Evolutionary conservation across 2,797 vertebrate genomes (phyloP), one percentile per base, ranked within the genome.

Genomic region (Hozukius guyotensis): DNA sequence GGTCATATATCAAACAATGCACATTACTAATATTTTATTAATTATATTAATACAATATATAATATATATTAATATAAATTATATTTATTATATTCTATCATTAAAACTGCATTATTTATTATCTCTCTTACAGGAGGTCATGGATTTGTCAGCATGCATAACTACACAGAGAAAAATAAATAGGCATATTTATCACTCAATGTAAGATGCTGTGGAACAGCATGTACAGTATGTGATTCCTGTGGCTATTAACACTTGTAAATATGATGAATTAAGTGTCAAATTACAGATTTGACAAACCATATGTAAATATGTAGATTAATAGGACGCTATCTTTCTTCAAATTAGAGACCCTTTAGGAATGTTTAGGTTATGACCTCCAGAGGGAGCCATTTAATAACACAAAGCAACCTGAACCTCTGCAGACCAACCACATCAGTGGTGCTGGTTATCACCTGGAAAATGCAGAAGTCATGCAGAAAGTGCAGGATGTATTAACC

Each of bases 1-100:
- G 87, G 87, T 93, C 95, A 95, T 96, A 92, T 86, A 96, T 97
- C 95, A 96, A 63, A 67, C 13, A 38, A 49, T 46, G 25, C 56
- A 71, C 10, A 82, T 85, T 75, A 1, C 82, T 94, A 14, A 52
- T 56, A 34, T 69, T 67, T 29, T 25, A 70, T 72, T 42, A 42
- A 6, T 42, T 42, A 42, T 42, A 42, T 42, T 0, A 42, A 42
- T 42, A 42, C 6, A 42, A 42, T 42, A 42, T 42, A 42, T 42
- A 42, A 42, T 42, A 42, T 42, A 42, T 42, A 42, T 42, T 42
- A 42, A 42, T 42, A 42, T 42, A 42, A 42, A 42, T 1, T 16
- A 42, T 6, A 42, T 42, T 42, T 55, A 36, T 65, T 36, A 53
- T 61, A 36, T 57, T 70, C 7, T 38, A 32, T 34, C 29, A 74